Evolutionary conservation across 2,888 invertebrate species (phyloP).

Genomic region (Epinotia bilunana): DNA sequence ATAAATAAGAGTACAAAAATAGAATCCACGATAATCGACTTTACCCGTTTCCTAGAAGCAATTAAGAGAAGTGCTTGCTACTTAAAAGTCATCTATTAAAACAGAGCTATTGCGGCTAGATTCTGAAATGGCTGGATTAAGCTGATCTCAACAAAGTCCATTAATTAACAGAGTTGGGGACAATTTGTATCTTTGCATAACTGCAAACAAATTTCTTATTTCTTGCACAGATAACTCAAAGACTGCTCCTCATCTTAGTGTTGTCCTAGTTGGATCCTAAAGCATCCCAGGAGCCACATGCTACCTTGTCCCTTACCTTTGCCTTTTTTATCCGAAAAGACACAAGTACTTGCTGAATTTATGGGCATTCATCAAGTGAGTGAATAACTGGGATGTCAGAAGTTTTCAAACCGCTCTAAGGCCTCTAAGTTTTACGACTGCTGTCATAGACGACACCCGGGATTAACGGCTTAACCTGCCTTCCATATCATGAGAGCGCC

Average conservation of each 20-base stretch:
- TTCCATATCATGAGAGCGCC: too few species aligned
- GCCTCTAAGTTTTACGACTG: too few species aligned
- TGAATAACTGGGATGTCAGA: too few species aligned
- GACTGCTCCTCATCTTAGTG: not conserved
- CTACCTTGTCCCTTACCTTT: not conserved
- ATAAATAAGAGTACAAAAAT: conserved; percentile 43
- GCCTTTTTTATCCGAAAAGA: too few species aligned
- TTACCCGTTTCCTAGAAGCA: conserved; percentile 36
- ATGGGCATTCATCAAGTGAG: too few species aligned
- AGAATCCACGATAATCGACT: conserved; percentile 46
- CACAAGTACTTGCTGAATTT: too few species aligned
- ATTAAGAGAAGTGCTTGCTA: conserved; percentile 38
- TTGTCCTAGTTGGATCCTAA: not conserved
- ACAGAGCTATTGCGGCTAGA: conserved; percentile 1
- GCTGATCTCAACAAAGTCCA: conserved; percentile 8
- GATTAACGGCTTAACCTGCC: too few species aligned
- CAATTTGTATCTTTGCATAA: not conserved
- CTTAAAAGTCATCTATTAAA: conserved; percentile 28
- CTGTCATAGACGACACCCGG: too few species aligned
- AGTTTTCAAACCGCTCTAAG: too few species aligned
- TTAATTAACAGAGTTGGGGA: conserved; percentile 10
- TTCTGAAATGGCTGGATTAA: conserved; percentile 20
- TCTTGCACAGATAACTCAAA: not conserved
- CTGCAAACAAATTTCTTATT: not conserved
- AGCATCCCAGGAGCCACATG: not conserved